Base-by-base conservation (phyloP, 2,797 vertebrate species). In the Perodicticus potto region DNA sequence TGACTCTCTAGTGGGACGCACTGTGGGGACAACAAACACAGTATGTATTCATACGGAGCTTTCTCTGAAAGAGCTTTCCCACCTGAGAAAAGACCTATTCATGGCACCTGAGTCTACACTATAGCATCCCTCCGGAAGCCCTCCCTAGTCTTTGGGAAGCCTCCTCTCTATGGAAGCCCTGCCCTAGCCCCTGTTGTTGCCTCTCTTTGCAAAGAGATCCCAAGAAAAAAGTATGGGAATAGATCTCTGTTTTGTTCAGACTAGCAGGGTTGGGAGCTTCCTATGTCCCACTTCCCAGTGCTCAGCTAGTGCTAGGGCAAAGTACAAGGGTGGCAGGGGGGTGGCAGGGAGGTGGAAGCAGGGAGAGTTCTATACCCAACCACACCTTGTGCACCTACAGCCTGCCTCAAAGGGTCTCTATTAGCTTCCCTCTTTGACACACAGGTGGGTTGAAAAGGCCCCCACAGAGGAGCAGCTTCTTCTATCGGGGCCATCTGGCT, bases 1-100 rank as follows among this genome's bases (percentile, higher is more conserved):
- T 76, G 98, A 81, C 98, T 98, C 82, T 99, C 98, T 96, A 99
- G 97, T 0, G 99, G 98, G 69, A 99, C 55, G 55, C 99, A 99
- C 99, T 99, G 97, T 77, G 95, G 91, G 93, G 53, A 90, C 7
- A 57, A 43, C 84, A 95, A 25, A 97, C 34, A 96, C 1, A 59
- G 84, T 80, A 22, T 45, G 25, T 11, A 5, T 69, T 91, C 77
- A 13, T 5, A 19, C 1, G 17, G 20, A 20, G 14, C 81, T 63
- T 55, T 73, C 65, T 34, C 19, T 3, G 3, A 27, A 70, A 34
- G 84, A n/a, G 25, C 53, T 92, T 89, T 87, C 8, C 73, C 22
- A 20, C 67, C 40, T n/a, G 22, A 20, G 27, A 91, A 74, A 78
- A 40, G 43, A 25, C 70, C 53, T 77, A 22, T n/a, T 29, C 37